Conservation (phyloP, 1,140 invertebrate species). For the Steinernema khuongi region DNA sequence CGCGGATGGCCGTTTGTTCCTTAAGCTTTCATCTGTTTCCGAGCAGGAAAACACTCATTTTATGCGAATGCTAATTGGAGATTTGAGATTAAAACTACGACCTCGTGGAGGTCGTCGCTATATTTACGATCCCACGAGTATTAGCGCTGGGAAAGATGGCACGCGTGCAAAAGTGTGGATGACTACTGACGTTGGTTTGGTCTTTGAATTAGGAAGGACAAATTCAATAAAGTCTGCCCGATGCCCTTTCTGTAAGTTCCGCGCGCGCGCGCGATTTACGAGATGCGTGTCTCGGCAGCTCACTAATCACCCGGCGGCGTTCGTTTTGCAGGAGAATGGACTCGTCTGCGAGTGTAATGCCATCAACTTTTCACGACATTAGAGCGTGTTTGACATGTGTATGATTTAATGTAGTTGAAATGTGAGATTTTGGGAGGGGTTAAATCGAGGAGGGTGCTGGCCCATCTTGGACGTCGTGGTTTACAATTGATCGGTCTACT, state of each 20-base stretch:
- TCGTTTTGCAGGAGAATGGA: neutral
- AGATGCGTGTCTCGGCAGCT: neutral
- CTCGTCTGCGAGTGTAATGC: neutral
- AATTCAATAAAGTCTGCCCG: neutral
- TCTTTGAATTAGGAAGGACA: neutral
- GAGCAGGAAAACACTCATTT: neutral
- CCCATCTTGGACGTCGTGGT: neutral
- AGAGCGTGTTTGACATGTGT: slow-evolving; percentile 13
- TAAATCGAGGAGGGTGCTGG: neutral
- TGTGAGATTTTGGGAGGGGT: slow-evolving; percentile 11
- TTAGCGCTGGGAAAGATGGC: neutral
- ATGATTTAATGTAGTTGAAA: slow-evolving; percentile 17
- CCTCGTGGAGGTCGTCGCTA: neutral
- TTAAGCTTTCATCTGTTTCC: neutral
- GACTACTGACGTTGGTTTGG: slow-evolving; percentile 7
- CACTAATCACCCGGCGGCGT: neutral
- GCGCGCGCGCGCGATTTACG: neutral
- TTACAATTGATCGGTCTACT: neutral
- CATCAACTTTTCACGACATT: slow-evolving; percentile 8
- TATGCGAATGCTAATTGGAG: neutral
- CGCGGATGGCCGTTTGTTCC: too few relatives aligned
- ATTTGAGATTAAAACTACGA: neutral
- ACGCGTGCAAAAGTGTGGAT: slow-evolving; percentile 1
- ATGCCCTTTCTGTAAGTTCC: slow-evolving; percentile 11
- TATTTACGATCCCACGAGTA: slow-evolving; percentile 5